A percentile compares a stretch with the other conserved stretches of the same genome.
phyloP scores from a whole-genome alignment of 2,113 vertebrate genomes.

The Siniperca chuatsi region DNA sequence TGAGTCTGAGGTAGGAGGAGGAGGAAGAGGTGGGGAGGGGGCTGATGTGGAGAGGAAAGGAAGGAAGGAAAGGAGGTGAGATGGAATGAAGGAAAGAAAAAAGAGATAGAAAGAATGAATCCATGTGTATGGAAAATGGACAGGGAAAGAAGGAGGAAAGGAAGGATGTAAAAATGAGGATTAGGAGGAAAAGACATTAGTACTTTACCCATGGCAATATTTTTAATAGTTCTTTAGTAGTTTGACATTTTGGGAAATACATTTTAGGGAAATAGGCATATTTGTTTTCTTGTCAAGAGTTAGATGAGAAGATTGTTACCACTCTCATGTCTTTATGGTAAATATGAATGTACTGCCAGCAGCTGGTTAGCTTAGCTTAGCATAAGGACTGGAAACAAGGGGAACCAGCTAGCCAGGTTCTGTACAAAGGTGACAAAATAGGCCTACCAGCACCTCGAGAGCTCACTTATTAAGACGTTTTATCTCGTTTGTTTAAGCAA shows the following conservation, averaged over 20 bases:
- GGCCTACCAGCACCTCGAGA: neutral
- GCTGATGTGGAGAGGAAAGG: conserved; percentile 36
- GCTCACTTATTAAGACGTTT: neutral
- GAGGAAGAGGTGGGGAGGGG: conserved; percentile 38
- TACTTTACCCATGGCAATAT: neutral
- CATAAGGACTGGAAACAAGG: neutral
- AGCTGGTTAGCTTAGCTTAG: neutral
- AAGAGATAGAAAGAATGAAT: neutral
- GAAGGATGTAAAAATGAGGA: neutral
- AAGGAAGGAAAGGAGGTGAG: conserved; percentile 18
- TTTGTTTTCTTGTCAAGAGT: neutral
- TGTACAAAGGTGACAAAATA: neutral
- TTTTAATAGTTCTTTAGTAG: neutral
- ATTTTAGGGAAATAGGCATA: neutral
- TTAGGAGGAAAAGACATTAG: neutral
- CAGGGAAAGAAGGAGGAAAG: neutral
- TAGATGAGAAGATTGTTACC: neutral
- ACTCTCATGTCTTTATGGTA: neutral
- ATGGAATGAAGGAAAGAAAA: conserved; percentile 8
- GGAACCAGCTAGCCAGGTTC: neutral
- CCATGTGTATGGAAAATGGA: neutral
- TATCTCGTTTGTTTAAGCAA: neutral
- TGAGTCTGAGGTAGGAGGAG: conserved; percentile 72
- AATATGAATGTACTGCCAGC: neutral
- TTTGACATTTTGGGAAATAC: neutral